Percentiles rank a stretch among this genome's conserved stretches.
Conservation (phyloP, 2,888 invertebrate species). For the Opisthograptis luteolata region DNA sequence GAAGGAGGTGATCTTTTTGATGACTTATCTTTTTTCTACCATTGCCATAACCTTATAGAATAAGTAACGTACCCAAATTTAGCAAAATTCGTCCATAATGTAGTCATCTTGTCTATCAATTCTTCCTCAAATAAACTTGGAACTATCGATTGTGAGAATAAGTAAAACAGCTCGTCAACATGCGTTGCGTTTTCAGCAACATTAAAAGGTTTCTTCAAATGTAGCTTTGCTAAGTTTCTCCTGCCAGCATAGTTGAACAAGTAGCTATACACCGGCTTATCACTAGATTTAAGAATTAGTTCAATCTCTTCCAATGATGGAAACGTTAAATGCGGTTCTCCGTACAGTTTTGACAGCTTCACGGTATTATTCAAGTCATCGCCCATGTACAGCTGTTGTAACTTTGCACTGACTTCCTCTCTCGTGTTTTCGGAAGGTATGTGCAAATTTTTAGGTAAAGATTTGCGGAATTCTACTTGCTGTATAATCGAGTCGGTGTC, state of each 20-base stretch:
- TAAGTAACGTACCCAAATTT: constrained; percentile 62
- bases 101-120: constrained; percentile 62
- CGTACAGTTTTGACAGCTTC: constrained; percentile 60
- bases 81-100: constrained; percentile 72
- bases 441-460: constrained; percentile 64
- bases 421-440: constrained; percentile 49
- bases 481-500: constrained; percentile 59
- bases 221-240: constrained; percentile 54
- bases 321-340: constrained; percentile 54
- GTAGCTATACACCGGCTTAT: constrained; percentile 60
- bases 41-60: background rate
- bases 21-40: background rate
- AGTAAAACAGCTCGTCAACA: constrained; percentile 68
- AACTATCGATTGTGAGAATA: constrained; percentile 56
- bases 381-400: constrained; percentile 66
- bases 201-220: constrained; percentile 39
- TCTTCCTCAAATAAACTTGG: constrained; percentile 53
- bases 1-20: too few relatives aligned
- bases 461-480: constrained; percentile 52
- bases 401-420: constrained; percentile 44
- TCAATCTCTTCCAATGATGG: constrained; percentile 61
- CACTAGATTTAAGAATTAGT: constrained; percentile 48
- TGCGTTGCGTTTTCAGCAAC: constrained; percentile 59
- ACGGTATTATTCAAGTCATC: constrained; percentile 50
- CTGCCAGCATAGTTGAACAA: constrained; percentile 60